Evolutionary conservation across 2,888 invertebrate species (phyloP).

Genomic region (Teleiodes luculella): DNA sequence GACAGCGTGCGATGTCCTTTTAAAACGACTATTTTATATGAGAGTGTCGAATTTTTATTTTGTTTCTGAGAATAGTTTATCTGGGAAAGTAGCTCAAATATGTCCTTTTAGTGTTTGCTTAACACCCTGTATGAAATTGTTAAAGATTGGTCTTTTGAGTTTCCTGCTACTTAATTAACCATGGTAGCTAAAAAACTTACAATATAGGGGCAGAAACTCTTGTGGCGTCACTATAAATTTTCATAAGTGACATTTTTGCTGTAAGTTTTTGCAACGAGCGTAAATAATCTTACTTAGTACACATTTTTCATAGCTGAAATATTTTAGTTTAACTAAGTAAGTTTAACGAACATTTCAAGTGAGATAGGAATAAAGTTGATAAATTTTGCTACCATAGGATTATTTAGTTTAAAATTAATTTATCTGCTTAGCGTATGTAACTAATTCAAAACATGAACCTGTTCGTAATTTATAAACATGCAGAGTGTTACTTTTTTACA

Average conservation of each 20-base stretch:
- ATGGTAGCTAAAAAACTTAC: background rate
- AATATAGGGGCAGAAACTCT: background rate
- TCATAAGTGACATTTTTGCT: background rate
- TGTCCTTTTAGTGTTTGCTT: too few relatives aligned
- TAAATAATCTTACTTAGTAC: background rate
- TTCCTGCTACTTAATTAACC: slow-evolving; percentile 2
- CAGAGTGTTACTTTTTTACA: too few relatives aligned
- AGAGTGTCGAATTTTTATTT: too few relatives aligned
- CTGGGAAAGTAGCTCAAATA: too few relatives aligned
- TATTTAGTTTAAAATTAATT: background rate
- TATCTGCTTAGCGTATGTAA: background rate
- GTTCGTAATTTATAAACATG: too few relatives aligned
- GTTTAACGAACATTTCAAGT: background rate
- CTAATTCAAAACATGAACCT: too few relatives aligned
- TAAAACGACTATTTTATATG: too few relatives aligned
- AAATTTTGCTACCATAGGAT: background rate
- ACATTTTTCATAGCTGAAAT: background rate
- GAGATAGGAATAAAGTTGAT: background rate
- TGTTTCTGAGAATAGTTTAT: too few relatives aligned
- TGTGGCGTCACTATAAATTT: background rate
- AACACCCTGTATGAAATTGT: too few relatives aligned
- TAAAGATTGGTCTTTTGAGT: background rate
- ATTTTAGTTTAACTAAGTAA: slow-evolving; percentile 4
- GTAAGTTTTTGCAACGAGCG: background rate
- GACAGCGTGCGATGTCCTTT: too few relatives aligned